Evolutionary conservation across 2,888 invertebrate species (phyloP).

Genomic region (Tenthredo amoena): DNA sequence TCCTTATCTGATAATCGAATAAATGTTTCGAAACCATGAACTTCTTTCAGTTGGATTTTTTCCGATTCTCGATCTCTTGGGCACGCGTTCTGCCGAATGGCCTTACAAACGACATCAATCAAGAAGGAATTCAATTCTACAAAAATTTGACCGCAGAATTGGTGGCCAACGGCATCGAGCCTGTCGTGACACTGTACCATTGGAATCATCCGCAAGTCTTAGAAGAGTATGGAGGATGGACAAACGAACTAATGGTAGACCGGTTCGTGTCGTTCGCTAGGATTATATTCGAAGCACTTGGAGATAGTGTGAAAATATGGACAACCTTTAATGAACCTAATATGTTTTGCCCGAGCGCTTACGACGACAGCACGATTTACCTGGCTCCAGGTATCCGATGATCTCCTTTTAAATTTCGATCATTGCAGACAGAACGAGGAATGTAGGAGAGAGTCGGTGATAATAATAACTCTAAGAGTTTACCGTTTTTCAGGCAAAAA

Average conservation of each 20-base stretch:
- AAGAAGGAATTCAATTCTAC: slow-evolving; percentile 83
- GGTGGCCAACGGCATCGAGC: slow-evolving; percentile 79
- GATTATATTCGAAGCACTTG: slow-evolving; percentile 82
- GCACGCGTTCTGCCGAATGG: slow-evolving; percentile 84
- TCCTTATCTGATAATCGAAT: not conserved
- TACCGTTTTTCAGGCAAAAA: slow-evolving; percentile 67
- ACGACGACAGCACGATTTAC: slow-evolving; percentile 70
- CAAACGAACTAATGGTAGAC: slow-evolving; percentile 81
- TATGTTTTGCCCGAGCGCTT: slow-evolving; percentile 80
- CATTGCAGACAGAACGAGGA: not conserved
- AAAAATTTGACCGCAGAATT: slow-evolving; percentile 82
- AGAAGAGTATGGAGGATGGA: slow-evolving; percentile 84
- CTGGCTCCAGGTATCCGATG: slow-evolving; percentile 60
- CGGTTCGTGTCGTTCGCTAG: slow-evolving; percentile 83
- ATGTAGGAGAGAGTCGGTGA: not conserved
- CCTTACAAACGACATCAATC: slow-evolving; percentile 79
- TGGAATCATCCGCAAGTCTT: slow-evolving; percentile 83
- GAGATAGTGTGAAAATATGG: slow-evolving; percentile 83
- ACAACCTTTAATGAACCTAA: slow-evolving; percentile 89
- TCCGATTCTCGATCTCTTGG: slow-evolving; percentile 85
- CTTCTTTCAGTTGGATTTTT: slow-evolving; percentile 72
- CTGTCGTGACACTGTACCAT: slow-evolving; percentile 84
- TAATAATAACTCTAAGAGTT: not conserved
- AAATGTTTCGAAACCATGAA: not conserved
- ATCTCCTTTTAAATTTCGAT: not conserved